Percentiles rank a stretch among this genome's conserved stretches.
Evolutionary conservation across 2,888 invertebrate genomes (phyloP).

Genomic region (Lasioglossum vierecki): DNA sequence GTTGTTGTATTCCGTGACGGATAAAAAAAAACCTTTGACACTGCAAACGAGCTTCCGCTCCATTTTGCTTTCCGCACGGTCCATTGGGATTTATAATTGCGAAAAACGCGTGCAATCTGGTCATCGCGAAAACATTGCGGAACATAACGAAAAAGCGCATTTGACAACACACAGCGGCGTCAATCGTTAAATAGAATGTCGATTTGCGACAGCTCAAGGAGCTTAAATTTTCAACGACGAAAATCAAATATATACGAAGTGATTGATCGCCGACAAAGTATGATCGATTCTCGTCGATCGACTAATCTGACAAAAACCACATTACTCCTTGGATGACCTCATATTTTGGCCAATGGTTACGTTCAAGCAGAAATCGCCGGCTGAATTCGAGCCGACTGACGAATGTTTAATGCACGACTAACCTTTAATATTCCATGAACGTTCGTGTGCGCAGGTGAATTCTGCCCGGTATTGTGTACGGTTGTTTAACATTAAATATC

Average conservation of each 20-base stretch:
- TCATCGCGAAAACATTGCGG: neutral
- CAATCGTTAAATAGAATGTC: neutral
- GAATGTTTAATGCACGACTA: slow-evolving; percentile 19
- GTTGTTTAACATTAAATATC: slow-evolving; percentile 33
- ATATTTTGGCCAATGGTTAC: neutral
- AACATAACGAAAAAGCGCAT: neutral
- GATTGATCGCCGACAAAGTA: neutral
- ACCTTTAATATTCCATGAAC: slow-evolving; percentile 14
- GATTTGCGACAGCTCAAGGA: neutral
- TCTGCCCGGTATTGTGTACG: neutral
- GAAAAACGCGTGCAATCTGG: neutral
- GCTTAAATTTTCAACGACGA: neutral
- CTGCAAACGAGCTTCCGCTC: neutral
- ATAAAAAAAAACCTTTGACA: neutral
- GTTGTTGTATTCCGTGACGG: neutral
- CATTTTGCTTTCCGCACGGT: neutral
- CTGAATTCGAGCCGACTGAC: neutral
- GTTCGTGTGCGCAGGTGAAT: neutral
- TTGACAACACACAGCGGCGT: neutral
- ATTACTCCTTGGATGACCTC: neutral
- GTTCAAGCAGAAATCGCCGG: neutral
- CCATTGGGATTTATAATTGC: neutral
- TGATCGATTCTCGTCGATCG: neutral
- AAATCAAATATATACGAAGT: neutral
- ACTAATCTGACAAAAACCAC: neutral